Base-by-base conservation (phyloP, 2,888 invertebrate genomes). In the Diploptera punctata region DNA sequence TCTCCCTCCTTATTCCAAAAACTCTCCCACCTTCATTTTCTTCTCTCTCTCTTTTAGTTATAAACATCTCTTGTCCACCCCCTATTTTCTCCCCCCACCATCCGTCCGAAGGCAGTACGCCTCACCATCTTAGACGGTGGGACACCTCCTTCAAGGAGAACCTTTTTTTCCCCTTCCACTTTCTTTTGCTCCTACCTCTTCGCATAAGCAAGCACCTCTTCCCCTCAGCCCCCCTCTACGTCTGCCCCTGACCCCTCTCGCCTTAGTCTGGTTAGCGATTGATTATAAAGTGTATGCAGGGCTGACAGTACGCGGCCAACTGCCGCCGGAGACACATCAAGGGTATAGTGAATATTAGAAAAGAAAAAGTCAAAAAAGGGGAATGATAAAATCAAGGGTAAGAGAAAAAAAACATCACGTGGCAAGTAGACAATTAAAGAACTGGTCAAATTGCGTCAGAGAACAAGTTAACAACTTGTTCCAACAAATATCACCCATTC, bases 271-370 rank as follows among this genome's bases (percentile, higher is more conserved):
- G 70, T 71, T 44, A 61, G 70, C 75, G 74, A 75, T 75, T 75
- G 75, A 75, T 75, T 75, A 71, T 75, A 75, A 75, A 74, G 73
- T 75, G 71, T 74, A 75, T 75, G 75, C 73, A 74, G 73, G 70
- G 60, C 68, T 49, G 72, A 60, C 75, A 75, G 75, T 75, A 52
- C 62, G 75, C 75, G 73, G 71, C 65, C 65, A 62, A 33, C 71
- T 21, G 44, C 71, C 71, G 73, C 73, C 18, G 29, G 62, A 68
- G 43, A 21, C 43, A 72, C 68, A 72, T 74, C 74, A n/a, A n/a
- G 68, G 47, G 19, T 26, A 44, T 16, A 38, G 69, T 44, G 69
- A 43, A 43, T 24, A 57, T 21, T 31, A 19, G 18, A 38, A 18
- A 69, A 44, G 19, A 44, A 57, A 43, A 68, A 26, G 33, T 9